These are phyloP conservation scores for Aphodius granarius DNA, from an alignment of 2,888 invertebrate genomes.

Conservation along the genomic window DNA sequence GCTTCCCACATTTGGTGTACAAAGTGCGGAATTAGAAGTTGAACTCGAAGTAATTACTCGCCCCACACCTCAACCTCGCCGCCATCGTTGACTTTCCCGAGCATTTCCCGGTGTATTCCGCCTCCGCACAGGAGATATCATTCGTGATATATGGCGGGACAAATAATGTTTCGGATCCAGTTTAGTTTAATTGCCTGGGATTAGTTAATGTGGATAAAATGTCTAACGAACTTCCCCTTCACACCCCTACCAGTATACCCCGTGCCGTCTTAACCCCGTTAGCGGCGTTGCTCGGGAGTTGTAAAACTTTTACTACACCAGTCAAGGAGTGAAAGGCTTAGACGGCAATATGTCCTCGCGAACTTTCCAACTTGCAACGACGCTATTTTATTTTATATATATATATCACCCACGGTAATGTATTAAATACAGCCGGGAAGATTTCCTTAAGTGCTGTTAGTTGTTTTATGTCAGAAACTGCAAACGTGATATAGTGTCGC, in stretches of 20 bases:
- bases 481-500: too few relatives aligned
- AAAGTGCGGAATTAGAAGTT: slow-evolving; percentile 28
- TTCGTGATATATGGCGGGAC: slow-evolving; percentile 28
- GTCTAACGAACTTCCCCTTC: slow-evolving; percentile 6
- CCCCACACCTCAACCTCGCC: neutral
- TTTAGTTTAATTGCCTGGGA: slow-evolving; percentile 33
- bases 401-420: neutral
- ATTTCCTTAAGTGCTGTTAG: slow-evolving; percentile 4
- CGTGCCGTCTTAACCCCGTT: neutral
- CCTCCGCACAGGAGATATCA: slow-evolving; percentile 22
- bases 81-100: neutral
- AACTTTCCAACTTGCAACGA: slow-evolving; percentile 3
- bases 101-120: slow-evolving; percentile 12
- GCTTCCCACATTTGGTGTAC: neutral
- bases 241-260: neutral
- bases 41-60: slow-evolving; percentile 11
- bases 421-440: neutral
- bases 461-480: neutral
- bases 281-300: neutral
- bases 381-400: slow-evolving; percentile 2
- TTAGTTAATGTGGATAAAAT: slow-evolving; percentile 27
- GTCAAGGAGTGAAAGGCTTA: neutral
- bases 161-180: slow-evolving; percentile 30
- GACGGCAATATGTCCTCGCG: slow-evolving; percentile 8
- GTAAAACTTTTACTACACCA: slow-evolving; percentile 14